Percentiles rank a stretch among this genome's conserved stretches.
These are phyloP conservation scores for Rhinella marina DNA, from an alignment of 2,797 vertebrate species.

Conservation along the genomic window DNA sequence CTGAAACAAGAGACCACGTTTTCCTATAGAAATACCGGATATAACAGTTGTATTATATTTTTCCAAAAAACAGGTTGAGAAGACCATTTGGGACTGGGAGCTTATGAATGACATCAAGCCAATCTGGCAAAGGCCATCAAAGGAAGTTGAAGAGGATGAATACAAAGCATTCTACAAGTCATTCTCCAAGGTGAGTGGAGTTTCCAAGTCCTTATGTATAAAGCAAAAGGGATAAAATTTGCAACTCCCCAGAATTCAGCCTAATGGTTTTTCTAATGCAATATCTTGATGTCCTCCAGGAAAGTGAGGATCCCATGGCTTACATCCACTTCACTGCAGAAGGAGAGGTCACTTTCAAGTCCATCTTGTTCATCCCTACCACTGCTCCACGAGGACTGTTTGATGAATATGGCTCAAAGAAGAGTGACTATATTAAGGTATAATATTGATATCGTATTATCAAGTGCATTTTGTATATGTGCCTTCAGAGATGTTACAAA, in stretches of 20 bases:
- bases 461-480: too few relatives aligned
- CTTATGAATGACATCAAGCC: constrained; percentile 99
- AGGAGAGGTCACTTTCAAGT: constrained; percentile 98
- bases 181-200: constrained; percentile 90
- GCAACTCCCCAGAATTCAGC: neutral
- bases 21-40: neutral
- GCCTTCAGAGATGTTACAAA: neutral
- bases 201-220: neutral
- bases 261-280: neutral
- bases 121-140: constrained; percentile 96
- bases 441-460: neutral
- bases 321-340: constrained; percentile 98
- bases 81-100: constrained; percentile 99
- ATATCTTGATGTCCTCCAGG: constrained; percentile 73
- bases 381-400: constrained; percentile 94
- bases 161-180: constrained; percentile 99
- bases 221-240: too few relatives aligned
- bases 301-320: constrained; percentile 88
- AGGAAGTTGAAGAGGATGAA: constrained; percentile 96
- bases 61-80: constrained; percentile 84
- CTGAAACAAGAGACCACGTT: neutral
- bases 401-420: constrained; percentile 97
- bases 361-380: constrained; percentile 92
- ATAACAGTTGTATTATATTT: neutral
- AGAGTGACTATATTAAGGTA: constrained; percentile 98